phyloP scores from a whole-genome alignment of 2,113 vertebrate species.

The Plestiodon gilberti region DNA sequence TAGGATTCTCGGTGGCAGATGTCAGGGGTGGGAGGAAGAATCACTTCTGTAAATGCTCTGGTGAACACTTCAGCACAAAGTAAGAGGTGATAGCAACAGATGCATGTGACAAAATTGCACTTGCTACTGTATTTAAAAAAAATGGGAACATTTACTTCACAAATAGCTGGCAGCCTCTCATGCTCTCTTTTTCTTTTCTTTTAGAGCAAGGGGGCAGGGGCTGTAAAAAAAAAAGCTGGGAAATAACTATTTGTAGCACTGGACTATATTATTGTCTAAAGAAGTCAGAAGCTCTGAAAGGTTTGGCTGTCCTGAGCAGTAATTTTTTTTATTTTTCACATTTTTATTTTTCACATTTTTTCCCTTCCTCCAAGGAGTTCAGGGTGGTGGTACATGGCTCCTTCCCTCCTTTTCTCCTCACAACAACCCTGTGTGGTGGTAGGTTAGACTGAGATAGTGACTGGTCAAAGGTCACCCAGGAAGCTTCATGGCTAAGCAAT shows the following conservation, averaged over 20 bases:
- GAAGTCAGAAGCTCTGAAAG: not conserved
- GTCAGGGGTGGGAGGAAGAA: conserved; percentile 83
- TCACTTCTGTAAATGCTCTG: conserved; percentile 80
- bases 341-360: no score
- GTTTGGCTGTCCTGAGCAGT: conserved; percentile 26
- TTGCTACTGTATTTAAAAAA: conserved; percentile 81
- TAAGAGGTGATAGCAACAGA: conserved; percentile 83
- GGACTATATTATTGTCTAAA: conserved; percentile 14
- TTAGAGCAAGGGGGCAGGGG: conserved; percentile 54
- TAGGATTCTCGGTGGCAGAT: conserved; percentile 84
- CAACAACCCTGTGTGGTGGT: no score
- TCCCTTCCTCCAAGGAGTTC: no score
- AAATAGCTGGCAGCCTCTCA: conserved; percentile 70
- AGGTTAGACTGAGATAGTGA: no score
- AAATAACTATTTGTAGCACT: conserved; percentile 27
- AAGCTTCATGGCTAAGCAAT: no score
- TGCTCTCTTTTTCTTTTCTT: conserved; percentile 5
- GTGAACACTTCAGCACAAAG: conserved; percentile 82
- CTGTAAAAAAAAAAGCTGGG: conserved; percentile 35
- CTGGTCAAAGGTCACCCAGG: no score
- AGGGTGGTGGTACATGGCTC: no score
- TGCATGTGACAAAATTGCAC: conserved; percentile 82
- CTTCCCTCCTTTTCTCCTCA: no score
- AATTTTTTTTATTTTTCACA: no score
- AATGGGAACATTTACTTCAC: conserved; percentile 78